Evolutionary conservation across 1,140 invertebrate species (phyloP).

Genomic region (Lepidurus arcticus): DNA sequence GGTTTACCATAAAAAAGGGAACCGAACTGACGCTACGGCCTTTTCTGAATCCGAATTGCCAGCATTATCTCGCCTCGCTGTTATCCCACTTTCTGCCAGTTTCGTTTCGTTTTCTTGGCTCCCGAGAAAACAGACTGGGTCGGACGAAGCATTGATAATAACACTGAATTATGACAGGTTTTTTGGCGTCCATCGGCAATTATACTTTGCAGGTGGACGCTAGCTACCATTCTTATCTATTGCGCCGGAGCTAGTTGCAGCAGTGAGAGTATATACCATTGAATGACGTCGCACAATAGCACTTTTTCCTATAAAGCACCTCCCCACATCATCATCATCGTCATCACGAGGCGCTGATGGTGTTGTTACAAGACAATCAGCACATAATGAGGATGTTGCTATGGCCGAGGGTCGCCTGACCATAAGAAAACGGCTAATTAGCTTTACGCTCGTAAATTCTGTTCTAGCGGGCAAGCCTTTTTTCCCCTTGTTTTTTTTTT

Average conservation of each 20-base stretch:
- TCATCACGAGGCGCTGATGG: constrained; percentile 13
- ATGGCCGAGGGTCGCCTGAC: constrained; percentile 12
- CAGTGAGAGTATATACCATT: neutral
- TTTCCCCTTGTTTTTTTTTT: neutral
- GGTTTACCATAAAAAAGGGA: neutral
- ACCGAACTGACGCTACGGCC: neutral
- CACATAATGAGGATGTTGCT: constrained; percentile 21
- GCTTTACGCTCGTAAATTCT: constrained; percentile 4
- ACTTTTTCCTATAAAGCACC: constrained; percentile 2
- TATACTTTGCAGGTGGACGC: constrained; percentile 2
- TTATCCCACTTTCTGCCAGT: neutral
- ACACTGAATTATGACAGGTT: neutral
- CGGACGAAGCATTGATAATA: neutral
- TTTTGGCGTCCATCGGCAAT: neutral
- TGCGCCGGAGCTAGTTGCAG: neutral
- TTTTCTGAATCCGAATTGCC: neutral
- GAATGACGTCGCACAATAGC: constrained; percentile 1
- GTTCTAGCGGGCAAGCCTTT: neutral
- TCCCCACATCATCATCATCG: constrained; percentile 12
- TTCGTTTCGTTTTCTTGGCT: neutral
- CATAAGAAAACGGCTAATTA: constrained; percentile 22
- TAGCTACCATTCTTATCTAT: constrained; percentile 9
- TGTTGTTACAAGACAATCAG: constrained; percentile 22
- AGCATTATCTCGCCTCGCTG: neutral
- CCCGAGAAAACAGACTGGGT: neutral